These are phyloP conservation scores for Palloptera scutellata DNA, from an alignment of 2,888 invertebrate genomes.

Conservation along the genomic window DNA sequence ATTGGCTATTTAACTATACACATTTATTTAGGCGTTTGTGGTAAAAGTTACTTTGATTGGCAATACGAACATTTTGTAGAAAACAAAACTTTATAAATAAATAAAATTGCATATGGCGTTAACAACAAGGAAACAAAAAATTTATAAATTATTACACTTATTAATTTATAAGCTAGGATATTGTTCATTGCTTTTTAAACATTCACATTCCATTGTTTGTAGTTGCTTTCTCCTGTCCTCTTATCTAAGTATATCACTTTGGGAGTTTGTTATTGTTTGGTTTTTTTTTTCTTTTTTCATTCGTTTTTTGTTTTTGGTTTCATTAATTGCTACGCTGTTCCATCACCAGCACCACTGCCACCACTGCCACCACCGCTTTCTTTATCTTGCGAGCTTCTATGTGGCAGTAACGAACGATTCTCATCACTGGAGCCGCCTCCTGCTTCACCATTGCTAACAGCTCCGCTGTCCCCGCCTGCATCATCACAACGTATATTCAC, in stretches of 20 bases:
- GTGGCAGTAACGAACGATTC: conserved; percentile 60
- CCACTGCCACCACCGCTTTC: conserved; percentile 36
- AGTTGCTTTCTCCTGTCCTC: conserved; percentile 47
- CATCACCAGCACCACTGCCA: conserved; percentile 33
- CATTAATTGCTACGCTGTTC: conserved; percentile 60
- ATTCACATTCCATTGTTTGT: conserved; percentile 57
- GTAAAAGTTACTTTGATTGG: background rate
- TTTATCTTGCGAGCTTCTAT: conserved; percentile 49
- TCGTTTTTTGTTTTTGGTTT: conserved; percentile 33
- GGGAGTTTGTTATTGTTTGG: conserved; percentile 44
- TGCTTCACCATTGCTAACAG: conserved; percentile 46
- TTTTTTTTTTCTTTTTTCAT: conserved; percentile 31
- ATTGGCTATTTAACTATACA: background rate
- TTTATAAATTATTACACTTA: conserved; percentile 1
- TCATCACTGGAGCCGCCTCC: conserved; percentile 59
- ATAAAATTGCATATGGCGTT: no score
- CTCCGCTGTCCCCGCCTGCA: conserved; percentile 41
- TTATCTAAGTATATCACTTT: conserved; percentile 48
- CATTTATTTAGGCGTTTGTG: background rate
- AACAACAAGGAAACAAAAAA: no score
- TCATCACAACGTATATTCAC: conserved; percentile 49
- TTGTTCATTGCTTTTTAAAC: conserved; percentile 60
- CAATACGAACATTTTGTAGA: no score
- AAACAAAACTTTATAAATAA: no score
- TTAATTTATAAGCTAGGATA: conserved; percentile 53